These are phyloP conservation scores for Rachycentron canadum DNA, from an alignment of 2,797 vertebrate species.

Conservation along the genomic window DNA sequence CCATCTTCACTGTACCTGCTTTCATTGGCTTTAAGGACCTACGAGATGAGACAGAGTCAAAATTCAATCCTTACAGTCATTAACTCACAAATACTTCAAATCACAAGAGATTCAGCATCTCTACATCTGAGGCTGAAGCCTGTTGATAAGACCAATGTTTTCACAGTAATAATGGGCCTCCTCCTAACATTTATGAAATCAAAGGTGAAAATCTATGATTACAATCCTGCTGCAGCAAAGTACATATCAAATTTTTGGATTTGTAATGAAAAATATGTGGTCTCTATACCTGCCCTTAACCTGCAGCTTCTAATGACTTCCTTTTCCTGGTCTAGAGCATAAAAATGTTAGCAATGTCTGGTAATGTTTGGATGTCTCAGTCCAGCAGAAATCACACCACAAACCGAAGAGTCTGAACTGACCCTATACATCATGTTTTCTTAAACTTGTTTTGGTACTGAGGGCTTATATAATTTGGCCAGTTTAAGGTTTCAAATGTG, in stretches of 20 bases:
- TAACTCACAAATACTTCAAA: background rate
- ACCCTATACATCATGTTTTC: constrained; percentile 65
- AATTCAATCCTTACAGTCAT: background rate
- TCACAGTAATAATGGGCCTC: background rate
- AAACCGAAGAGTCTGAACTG: constrained; percentile 33
- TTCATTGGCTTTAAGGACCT: background rate
- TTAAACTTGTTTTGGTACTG: constrained; percentile 61
- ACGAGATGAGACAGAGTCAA: background rate
- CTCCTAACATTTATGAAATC: background rate
- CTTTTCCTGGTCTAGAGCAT: constrained; percentile 14
- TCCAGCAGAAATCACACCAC: constrained; percentile 35
- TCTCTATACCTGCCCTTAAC: constrained; percentile 30
- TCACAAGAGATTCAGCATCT: background rate
- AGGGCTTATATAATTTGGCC: constrained; percentile 54
- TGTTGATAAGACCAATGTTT: background rate
- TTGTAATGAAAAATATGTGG: constrained; percentile 14
- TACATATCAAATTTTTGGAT: too few species aligned
- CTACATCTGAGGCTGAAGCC: background rate
- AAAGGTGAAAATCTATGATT: background rate
- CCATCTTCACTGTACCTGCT: too few species aligned
- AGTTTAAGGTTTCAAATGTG: constrained; percentile 36
- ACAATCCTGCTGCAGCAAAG: background rate
- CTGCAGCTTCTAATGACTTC: constrained; percentile 17
- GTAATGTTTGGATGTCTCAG: constrained; percentile 21
- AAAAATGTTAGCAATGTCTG: constrained; percentile 43